Base-by-base conservation (phyloP, 2,797 vertebrate species). In the Macroramphosus scolopax region DNA sequence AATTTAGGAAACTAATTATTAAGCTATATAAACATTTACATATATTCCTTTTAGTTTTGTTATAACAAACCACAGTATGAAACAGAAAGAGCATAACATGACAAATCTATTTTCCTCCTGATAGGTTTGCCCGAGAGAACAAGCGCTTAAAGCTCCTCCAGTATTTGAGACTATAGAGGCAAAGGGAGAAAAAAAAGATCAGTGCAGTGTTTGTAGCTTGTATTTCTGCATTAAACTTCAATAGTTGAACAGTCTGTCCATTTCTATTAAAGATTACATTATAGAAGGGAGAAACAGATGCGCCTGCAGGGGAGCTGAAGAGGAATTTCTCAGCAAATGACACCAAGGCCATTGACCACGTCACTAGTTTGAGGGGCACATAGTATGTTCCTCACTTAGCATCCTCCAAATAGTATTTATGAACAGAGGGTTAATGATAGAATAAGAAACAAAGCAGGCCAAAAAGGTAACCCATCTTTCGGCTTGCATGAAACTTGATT, bases 391-490 rank as follows among this genome's bases (percentile, higher is more conserved):
- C 63, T 79, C 55, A 54, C 61, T 63, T 73, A 29, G 26, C 48
- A 79, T 69, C 57, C 38, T 64, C 35, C 48, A 57, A 75, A 71
- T 32, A 65, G 51, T 51, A 51, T 66, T 55, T 51, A 39, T 59
- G 29, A 55, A 47, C 38, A 48, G 43, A 30, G 40, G 16, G 55
- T 36, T 50, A 69, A 72, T 69, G 12, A 69, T 59, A 73, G 67
- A 71, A 79, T 68, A 71, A 70, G 52, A 70, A 55, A 81, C 73
- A 76, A 58, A 72, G 64, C 48, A 52, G 61, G 59, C 50, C 43
- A 61, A 53, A 55, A 69, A 51, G 38, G 72, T 54, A 78, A 78
- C 59, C 55, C 33, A 53, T 79, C 64, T 75, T 51, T 62, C 63
- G 62, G 70, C 73, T 78, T 72, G 64, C 51, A 50, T 56, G 41